These are phyloP conservation scores for Rhegmatorhina hoffmannsi DNA, from an alignment of 2,113 vertebrate genomes.

Conservation along the genomic window DNA sequence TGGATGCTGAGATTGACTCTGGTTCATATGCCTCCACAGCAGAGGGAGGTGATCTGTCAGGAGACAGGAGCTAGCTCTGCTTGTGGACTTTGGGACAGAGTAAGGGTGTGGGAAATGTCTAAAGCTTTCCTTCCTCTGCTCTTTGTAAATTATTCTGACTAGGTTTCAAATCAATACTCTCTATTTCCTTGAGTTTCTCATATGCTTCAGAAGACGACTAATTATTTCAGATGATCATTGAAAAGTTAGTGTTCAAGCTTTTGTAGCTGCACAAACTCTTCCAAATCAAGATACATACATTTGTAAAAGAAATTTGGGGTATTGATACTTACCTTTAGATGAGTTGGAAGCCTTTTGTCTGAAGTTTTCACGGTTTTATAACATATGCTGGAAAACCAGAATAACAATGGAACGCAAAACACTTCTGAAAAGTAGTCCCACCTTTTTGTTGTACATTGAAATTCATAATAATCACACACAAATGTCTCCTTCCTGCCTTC, in stretches of 20 bases:
- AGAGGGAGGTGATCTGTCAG: not conserved
- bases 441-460: not conserved
- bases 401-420: not conserved
- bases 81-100: rapidly evolving
- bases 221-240: not conserved
- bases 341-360: not conserved
- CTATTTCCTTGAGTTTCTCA: not conserved
- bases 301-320: not conserved
- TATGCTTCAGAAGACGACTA: not conserved
- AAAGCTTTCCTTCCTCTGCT: not conserved
- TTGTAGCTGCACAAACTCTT: not conserved
- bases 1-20: not conserved
- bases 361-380: not conserved
- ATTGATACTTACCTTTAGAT: not conserved
- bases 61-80: not conserved
- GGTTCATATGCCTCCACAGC: not conserved
- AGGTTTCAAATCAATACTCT: not conserved
- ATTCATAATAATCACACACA: not conserved
- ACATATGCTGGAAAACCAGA: not conserved
- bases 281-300: not conserved
- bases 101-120: not conserved
- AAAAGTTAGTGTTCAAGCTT: not conserved
- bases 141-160: not conserved
- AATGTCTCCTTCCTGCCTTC: not conserved
- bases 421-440: not conserved